Conservation (phyloP, 2,888 invertebrate species). For the Spisula subtruncata region DNA sequence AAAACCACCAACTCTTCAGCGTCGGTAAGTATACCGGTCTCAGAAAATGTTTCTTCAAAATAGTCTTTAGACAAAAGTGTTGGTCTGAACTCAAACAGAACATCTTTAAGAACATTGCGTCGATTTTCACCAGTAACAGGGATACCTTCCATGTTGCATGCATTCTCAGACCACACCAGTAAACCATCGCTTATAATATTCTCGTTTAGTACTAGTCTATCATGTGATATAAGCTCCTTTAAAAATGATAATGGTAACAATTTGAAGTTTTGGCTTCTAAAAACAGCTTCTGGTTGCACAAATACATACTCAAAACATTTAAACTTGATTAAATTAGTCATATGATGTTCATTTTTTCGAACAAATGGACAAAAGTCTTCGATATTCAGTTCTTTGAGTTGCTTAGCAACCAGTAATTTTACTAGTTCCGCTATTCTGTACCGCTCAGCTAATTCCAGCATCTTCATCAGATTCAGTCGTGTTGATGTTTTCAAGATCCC, state of each 20-base stretch:
- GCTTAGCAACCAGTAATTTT: conserved; percentile 38
- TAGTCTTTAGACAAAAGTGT: conserved; percentile 62
- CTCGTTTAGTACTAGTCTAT: conserved; percentile 59
- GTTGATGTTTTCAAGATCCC: conserved; percentile 34
- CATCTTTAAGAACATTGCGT: conserved; percentile 53
- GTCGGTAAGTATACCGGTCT: conserved; percentile 56
- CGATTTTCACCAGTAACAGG: conserved; percentile 64
- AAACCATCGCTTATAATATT: conserved; percentile 56
- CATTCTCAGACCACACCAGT: conserved; percentile 60
- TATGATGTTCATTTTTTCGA: conserved; percentile 40
- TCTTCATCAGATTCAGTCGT: conserved; percentile 21
- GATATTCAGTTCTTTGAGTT: conserved; percentile 30
- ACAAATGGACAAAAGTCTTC: conserved; percentile 62
- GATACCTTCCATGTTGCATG: conserved; percentile 48
- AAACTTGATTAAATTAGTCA: conserved; percentile 50
- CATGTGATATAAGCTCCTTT: conserved; percentile 51
- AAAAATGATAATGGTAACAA: conserved; percentile 57
- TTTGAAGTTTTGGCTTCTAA: conserved; percentile 47
- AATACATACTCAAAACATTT: conserved; percentile 63
- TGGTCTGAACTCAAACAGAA: conserved; percentile 56
- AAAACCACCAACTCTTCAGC: conserved; percentile 65
- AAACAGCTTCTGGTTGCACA: conserved; percentile 47
- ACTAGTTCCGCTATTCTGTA: conserved; percentile 53
- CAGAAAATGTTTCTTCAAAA: conserved; percentile 64
- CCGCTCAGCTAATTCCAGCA: conserved; percentile 55